phyloP scores from a whole-genome alignment of 2,113 vertebrate species.

The Pygoscelis adeliae region DNA sequence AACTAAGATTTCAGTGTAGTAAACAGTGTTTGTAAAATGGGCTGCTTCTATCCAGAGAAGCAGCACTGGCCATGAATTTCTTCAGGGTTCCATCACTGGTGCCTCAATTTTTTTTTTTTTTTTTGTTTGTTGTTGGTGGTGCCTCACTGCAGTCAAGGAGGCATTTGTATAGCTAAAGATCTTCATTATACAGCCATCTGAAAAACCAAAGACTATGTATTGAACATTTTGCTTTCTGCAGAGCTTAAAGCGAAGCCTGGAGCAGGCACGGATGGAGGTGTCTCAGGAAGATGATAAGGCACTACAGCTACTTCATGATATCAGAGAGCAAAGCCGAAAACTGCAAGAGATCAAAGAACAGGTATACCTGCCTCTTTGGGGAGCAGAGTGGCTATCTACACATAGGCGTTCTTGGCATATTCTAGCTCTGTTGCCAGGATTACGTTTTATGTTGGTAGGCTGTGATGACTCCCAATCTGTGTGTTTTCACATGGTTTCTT shows the following conservation, averaged over 20 bases:
- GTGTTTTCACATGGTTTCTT: neutral
- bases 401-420: neutral
- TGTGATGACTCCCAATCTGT: neutral
- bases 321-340: slow-evolving; percentile 97
- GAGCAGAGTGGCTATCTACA: neutral
- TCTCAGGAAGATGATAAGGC: slow-evolving; percentile 99
- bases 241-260: slow-evolving; percentile 99
- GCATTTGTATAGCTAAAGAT: slow-evolving; percentile 45
- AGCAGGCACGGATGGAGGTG: slow-evolving; percentile 97
- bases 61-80: neutral
- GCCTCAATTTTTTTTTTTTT: neutral
- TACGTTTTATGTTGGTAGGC: neutral
- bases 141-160: slow-evolving; percentile 3
- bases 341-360: slow-evolving; percentile 99
- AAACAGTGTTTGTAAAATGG: neutral
- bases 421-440: neutral
- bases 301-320: slow-evolving; percentile 95
- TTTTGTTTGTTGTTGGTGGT: neutral
- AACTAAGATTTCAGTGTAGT: neutral
- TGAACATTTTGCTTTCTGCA: slow-evolving; percentile 80
- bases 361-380: slow-evolving; percentile 75
- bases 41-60: slow-evolving; percentile 38
- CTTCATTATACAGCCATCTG: slow-evolving; percentile 43
- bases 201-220: slow-evolving; percentile 45
- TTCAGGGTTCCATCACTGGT: neutral